Base-by-base conservation (phyloP, 2,888 invertebrate genomes). In the Chesias legatella region DNA sequence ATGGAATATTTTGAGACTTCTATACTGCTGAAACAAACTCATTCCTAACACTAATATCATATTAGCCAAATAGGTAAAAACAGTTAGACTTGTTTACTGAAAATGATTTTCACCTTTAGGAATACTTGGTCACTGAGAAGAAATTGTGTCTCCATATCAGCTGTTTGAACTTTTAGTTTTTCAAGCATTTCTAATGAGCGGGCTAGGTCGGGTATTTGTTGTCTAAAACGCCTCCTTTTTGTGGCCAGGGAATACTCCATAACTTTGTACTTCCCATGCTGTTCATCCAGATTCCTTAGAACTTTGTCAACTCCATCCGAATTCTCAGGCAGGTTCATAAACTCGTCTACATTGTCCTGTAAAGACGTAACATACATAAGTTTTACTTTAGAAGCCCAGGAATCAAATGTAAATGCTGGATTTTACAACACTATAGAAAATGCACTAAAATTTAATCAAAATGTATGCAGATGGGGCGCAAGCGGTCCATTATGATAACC, bases 201-300 rank as follows among this genome's bases (percentile, higher is more conserved):
- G 60, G 95, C 94, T 56, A 98, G 89, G 73, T 99, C 98, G n/a
- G 98, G 98, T 56, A 99, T 95, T 88, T 98, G 98, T 41, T 92
- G 92, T 63, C 95, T 94, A 43, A 99, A 88, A 77, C 97, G 92
- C 63, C 94, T 92, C 55, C 95, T 93, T 62, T 97, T 96, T 7
- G 95, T 94, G 36, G 93, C 90, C 53, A 99, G 90, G 77, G 97
- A 98, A 62, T 93, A 93, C 82, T 99, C 98, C 96, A 99, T 97
- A 73, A 97, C 96, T 85, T 98, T 98, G 78, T 98, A 98, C 90
- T 98, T 98, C 45, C 94, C 94, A 85, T 98, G 97, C 70, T 95
- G 95, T 70, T 98, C 98, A 73, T 99, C 98, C 44, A 98, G 86
- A 63, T 90, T 91, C 64, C 93, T 93, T 35, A 98, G 83, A 8